Conservation (phyloP, 2,113 vertebrate species). For the Misgurnus anguillicaudatus region DNA sequence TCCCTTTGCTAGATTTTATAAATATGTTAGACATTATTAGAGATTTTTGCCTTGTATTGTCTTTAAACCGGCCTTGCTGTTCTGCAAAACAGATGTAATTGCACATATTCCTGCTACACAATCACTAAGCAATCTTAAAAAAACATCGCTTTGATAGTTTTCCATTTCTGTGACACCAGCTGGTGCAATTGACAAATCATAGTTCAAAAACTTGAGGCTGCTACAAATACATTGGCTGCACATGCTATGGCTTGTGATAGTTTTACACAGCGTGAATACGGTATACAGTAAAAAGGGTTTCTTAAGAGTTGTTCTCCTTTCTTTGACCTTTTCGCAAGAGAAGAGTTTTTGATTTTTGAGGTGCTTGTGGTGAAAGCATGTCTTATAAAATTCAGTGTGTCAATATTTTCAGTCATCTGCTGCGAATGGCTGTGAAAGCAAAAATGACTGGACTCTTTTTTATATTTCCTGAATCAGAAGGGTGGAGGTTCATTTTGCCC, state of each 20-base stretch:
- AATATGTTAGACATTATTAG: constrained; percentile 16
- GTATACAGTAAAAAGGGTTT: neutral
- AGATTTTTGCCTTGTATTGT: neutral
- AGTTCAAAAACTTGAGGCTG: neutral
- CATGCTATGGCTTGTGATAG: neutral
- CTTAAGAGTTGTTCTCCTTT: neutral
- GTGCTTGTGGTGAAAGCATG: neutral
- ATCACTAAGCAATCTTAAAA: neutral
- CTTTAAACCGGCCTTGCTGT: neutral
- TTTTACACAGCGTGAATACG: neutral
- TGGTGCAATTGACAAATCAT: neutral
- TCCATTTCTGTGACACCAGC: neutral
- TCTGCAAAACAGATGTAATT: neutral
- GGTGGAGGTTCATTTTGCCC: neutral
- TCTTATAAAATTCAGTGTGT: neutral
- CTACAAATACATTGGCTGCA: neutral
- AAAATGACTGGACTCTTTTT: constrained; percentile 9
- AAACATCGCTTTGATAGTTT: neutral
- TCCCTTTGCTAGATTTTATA: constrained; percentile 7
- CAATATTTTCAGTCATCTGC: constrained; percentile 8
- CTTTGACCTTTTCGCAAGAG: constrained; percentile 3
- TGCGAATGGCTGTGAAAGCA: neutral
- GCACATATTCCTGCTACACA: neutral
- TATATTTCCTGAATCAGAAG: neutral
- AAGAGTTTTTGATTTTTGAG: neutral